Conservation (phyloP, 2,888 invertebrate genomes). For the Metallyticus violacea region DNA sequence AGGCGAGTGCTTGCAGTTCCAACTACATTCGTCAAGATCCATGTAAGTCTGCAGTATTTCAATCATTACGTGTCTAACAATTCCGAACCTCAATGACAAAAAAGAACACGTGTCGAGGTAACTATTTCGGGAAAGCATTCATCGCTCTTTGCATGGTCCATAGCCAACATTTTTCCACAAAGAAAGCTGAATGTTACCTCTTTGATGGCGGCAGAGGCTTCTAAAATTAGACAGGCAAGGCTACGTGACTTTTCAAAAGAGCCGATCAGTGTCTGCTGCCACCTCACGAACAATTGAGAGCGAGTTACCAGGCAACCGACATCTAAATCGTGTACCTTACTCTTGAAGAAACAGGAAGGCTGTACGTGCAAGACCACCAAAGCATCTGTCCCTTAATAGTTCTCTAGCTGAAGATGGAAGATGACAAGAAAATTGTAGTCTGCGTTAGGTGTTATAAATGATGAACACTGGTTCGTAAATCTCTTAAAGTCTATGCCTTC, state of each 20-base stretch:
- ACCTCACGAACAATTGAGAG: not conserved
- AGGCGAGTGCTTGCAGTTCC: too few relatives aligned
- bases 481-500: too few relatives aligned
- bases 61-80: too few relatives aligned
- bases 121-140: not conserved
- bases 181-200: not conserved
- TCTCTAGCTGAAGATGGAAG: not conserved
- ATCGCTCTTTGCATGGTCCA: too few relatives aligned
- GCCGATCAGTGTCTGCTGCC: not conserved
- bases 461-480: too few relatives aligned
- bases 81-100: not conserved
- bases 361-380: not conserved
- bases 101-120: not conserved
- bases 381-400: too few relatives aligned
- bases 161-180: not conserved
- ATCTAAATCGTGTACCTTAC: not conserved
- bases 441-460: too few relatives aligned
- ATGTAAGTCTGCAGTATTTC: too few relatives aligned
- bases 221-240: not conserved
- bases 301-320: not conserved
- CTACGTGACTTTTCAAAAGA: not conserved
- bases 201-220: not conserved
- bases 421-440: too few relatives aligned
- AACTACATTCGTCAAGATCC: too few relatives aligned
- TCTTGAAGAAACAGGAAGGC: not conserved